Conservation (phyloP, 2,797 vertebrate species). For the Acipenser transmontanus region DNA sequence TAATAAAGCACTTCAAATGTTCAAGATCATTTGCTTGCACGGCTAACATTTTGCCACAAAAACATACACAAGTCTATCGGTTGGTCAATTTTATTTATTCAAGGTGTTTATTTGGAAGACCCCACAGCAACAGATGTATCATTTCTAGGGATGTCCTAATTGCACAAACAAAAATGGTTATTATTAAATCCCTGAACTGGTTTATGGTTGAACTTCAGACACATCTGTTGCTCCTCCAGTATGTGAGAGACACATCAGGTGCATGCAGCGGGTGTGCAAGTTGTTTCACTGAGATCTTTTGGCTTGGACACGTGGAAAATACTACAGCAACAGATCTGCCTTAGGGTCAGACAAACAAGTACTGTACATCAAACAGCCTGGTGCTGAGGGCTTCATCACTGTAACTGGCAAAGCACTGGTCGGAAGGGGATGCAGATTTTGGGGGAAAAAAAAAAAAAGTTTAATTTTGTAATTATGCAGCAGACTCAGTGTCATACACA, state of each 20-base stretch:
- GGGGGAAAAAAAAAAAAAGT: too few species aligned
- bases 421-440: too few species aligned
- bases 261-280: too few species aligned
- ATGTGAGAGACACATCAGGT: too few species aligned
- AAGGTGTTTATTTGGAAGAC: background rate
- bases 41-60: background rate
- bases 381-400: background rate
- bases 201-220: too few species aligned
- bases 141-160: slow-evolving; percentile 2
- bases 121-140: background rate
- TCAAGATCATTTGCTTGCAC: background rate
- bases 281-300: too few species aligned
- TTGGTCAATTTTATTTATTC: background rate
- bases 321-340: background rate
- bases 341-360: background rate
- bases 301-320: background rate
- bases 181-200: too few species aligned
- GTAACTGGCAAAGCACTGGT: background rate
- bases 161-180: background rate
- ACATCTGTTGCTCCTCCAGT: too few species aligned
- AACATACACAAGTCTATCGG: background rate
- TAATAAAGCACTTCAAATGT: background rate
- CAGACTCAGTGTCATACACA: background rate
- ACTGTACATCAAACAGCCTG: background rate
- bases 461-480: too few species aligned